Evolutionary conservation across 2,113 vertebrate genomes (phyloP).

Genomic region (Fulica atra): DNA sequence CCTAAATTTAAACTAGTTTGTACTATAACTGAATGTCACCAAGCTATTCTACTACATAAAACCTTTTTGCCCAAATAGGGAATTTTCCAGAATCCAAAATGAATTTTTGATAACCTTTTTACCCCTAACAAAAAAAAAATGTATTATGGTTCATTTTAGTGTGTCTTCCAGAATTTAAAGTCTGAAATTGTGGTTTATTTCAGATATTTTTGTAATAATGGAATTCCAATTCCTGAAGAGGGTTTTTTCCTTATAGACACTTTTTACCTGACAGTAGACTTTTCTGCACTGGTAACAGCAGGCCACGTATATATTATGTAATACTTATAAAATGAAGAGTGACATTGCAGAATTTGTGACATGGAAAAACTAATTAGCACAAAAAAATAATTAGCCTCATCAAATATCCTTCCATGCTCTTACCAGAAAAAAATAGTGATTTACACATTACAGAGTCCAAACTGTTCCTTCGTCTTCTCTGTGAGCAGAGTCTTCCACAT

Average conservation of each 20-base stretch:
- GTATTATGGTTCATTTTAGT: not conserved
- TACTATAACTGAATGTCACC: not conserved
- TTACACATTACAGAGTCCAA: rapidly evolving
- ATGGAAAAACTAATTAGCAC: not conserved
- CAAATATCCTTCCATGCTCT: not conserved
- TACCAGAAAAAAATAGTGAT: not conserved
- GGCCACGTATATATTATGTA: not conserved
- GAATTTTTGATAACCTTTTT: not conserved
- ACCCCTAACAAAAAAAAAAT: not conserved
- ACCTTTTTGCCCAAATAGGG: not conserved
- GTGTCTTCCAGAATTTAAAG: not conserved
- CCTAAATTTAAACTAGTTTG: not conserved
- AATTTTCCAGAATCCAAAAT: not conserved
- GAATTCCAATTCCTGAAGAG: not conserved
- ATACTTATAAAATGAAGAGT: not conserved
- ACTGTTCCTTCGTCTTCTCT: not conserved
- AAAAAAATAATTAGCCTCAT: not conserved
- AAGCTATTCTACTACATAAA: not conserved
- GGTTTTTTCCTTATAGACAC: not conserved
- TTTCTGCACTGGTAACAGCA: not conserved
- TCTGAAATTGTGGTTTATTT: not conserved
- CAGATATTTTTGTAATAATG: not conserved
- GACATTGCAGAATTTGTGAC: not conserved
- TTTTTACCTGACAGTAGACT: not conserved
- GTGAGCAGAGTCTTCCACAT: not conserved